Base-by-base conservation (phyloP, 2,113 vertebrate species). In the Daphoenositta chrysoptera region DNA sequence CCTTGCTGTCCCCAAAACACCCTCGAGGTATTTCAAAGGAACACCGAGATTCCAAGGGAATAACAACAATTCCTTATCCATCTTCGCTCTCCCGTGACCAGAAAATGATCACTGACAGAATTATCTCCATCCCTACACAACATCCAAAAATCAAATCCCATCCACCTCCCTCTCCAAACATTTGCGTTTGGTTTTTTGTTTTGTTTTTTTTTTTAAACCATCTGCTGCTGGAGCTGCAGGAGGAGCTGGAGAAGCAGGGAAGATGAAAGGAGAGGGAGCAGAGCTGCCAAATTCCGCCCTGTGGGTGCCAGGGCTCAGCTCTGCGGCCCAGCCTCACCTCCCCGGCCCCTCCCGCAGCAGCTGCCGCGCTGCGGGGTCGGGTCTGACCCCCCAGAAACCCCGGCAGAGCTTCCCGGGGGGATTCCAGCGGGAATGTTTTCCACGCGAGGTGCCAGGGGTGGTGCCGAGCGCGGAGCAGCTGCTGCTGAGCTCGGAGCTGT, bases 91-190 rank as follows among this genome's bases (percentile, higher is more conserved):
- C 45, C 53, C 2, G 0, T 2, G 27, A 28, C 4, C 65, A 70
- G 19, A 7, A 30, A 70, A 47, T 0, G 1, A 17, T 15, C 48
- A 0, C 11, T 31, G 0, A 3, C 35, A 50, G 31, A 9, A 48
- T 35, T 4, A 10, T 8, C 44, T 37, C 48, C 57, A 26, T n/a
- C 57, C 31, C 26, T 14, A 30, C 30, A 10, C 21, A 87, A 42
- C 1, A 48, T 1, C 85, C 85, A 9, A 42, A 68, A 42, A 11
- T 14, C 14, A 8, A 6, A 1, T 4, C 37, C 35, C 35, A 11
- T 35, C 79, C 65, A 13, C 45, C 54, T 60, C 37, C 37, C 22
- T 56, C 61, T 60, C 66, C 47, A 31, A 80, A 53, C 48, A n/a
- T 64, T 64, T 26, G 54, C n/a, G n/a, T n/a, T n/a, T n/a, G n/a